Base-by-base conservation (phyloP, 2,797 vertebrate species). In the Urophycis tenuis region DNA sequence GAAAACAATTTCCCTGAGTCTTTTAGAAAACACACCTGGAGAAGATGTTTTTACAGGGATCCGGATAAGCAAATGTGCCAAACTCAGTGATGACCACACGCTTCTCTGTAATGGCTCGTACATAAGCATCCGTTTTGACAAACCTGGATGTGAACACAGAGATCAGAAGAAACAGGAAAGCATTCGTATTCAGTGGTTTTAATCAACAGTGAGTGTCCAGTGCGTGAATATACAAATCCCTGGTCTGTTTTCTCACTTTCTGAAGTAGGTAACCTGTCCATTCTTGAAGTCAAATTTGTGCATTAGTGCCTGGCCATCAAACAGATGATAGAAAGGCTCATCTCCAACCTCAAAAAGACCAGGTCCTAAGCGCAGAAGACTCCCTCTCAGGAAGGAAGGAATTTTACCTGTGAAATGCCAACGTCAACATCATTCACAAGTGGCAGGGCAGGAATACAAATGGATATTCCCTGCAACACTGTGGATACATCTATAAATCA, bases 211-310 rank as follows among this genome's bases (percentile, higher is more conserved):
- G 8, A 67, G 25, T 10, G 8, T 29, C 25, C 9, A 29, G 60
- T 67, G 60, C 8, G 11, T 73, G 12, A 49, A 30, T 31, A 1
- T 73, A 41, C 0, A 36, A 49, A 25, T 33, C 45, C 4, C n/a
- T 25, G 31, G 69, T 33, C 64, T 31, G 14, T 36, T 5, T 25
- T 83, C 91, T 19, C 93, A 99, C 97, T 94, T 96, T 77, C 96
- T 91, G 83, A 93, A 93, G 77, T 99, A 99, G 71, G 96, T 97
- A 79, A 99, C 95, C 0, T 97, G 94, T 31, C 96, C 96, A 49
- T 99, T 96, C 89, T 96, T 97, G 88, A 99, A 96, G 87, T 99
- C 97, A 0, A 99, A 99, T 91, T 99, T 99, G 92, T 99, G 97
- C 84, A 99, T 95, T 60, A 99, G 94, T 0, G 97, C 98, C 92